Evolutionary conservation across 2,888 invertebrate genomes (phyloP).

Genomic region (Rhingia campestris): DNA sequence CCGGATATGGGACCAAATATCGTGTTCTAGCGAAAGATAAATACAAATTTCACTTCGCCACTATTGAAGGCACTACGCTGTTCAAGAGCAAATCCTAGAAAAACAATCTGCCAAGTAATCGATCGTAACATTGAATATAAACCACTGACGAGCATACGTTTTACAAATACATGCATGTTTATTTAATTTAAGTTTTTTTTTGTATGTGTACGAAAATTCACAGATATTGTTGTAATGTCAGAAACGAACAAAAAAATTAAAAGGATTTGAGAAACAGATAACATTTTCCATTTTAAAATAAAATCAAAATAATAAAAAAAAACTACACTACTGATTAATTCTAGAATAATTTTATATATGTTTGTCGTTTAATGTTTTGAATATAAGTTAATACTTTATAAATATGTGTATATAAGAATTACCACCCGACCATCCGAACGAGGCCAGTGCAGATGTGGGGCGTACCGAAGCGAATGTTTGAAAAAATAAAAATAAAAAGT

Average conservation of each 20-base stretch:
- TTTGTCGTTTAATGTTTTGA: conserved; percentile 70
- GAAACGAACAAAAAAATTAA: conserved; percentile 40
- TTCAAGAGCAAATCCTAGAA: too few species aligned
- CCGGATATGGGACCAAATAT: too few species aligned
- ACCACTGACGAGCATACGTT: conserved; percentile 19
- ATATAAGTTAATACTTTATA: conserved; percentile 73
- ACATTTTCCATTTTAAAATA: conserved; percentile 45
- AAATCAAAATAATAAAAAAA: conserved; percentile 57
- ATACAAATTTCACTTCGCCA: too few species aligned
- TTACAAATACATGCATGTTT: conserved; percentile 70
- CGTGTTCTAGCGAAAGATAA: too few species aligned
- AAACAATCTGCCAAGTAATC: too few species aligned
- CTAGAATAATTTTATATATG: conserved; percentile 68
- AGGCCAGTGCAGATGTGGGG: conserved; percentile 26
- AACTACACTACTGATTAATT: conserved; percentile 70
- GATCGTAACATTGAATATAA: neutral
- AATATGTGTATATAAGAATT: conserved; percentile 62
- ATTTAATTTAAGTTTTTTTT: conserved; percentile 57
- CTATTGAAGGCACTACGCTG: too few species aligned
- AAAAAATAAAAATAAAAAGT: conserved; percentile 22
- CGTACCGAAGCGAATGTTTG: conserved; percentile 60
- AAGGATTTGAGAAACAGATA: conserved; percentile 54
- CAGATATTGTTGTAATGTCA: conserved; percentile 59
- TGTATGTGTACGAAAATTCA: conserved; percentile 56
- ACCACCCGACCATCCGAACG: conserved; percentile 45